These are phyloP conservation scores for Tethya wilhelma DNA, from an alignment of 37 sponge, comb jelly and placozoan genomes.

Conservation along the genomic window DNA sequence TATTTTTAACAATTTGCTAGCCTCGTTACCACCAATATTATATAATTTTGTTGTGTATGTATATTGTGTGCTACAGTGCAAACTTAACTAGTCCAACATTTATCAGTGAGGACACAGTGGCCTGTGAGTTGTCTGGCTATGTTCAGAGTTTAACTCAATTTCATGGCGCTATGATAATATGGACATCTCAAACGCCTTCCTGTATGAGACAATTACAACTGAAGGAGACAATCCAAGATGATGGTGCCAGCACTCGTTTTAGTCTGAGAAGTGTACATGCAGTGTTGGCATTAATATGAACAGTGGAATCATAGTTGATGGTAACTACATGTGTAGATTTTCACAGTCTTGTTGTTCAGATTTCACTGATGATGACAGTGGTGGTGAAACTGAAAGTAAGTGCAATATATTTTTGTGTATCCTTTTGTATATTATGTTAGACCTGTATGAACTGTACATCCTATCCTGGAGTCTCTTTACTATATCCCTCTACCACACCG, in stretches of 20 bases:
- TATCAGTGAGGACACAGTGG: background rate
- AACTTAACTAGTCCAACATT: background rate
- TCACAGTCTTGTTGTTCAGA: too few relatives aligned
- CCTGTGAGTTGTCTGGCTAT: slow-evolving; percentile 45
- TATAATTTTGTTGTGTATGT: too few relatives aligned
- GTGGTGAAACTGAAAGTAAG: too few relatives aligned
- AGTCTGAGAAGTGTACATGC: slow-evolving; percentile 9
- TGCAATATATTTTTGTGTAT: too few relatives aligned
- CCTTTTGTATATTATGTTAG: background rate
- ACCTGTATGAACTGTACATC: too few relatives aligned
- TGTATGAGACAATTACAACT: background rate
- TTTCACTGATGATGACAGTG: too few relatives aligned
- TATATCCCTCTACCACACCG: too few relatives aligned
- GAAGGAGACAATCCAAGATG: slow-evolving; percentile 30
- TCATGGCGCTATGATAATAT: background rate
- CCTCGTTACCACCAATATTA: too few relatives aligned
- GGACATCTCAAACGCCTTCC: background rate
- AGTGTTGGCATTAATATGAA: too few relatives aligned
- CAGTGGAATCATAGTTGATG: background rate
- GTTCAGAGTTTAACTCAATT: background rate
- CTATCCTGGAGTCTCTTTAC: too few relatives aligned
- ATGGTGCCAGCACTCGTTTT: background rate
- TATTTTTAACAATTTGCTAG: too few relatives aligned
- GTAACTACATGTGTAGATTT: slow-evolving; percentile 13
- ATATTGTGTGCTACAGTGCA: too few relatives aligned